Evolutionary conservation across 2,797 vertebrate genomes (phyloP), one percentile per base, ranked within the genome.

Genomic region (Sebastes flavidus): DNA sequence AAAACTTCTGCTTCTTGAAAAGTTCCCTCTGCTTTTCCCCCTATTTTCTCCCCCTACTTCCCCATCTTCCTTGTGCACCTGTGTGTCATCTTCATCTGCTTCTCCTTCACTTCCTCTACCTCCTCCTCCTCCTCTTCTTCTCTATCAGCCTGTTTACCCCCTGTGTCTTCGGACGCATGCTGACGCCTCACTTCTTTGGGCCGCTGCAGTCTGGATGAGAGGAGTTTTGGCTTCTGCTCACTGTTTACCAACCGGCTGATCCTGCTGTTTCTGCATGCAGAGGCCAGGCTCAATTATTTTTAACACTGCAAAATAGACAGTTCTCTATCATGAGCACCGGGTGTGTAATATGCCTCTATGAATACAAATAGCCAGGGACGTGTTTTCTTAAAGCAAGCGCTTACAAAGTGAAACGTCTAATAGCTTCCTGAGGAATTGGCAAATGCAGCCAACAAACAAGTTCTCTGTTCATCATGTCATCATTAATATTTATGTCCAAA

Each of bases 191-290:
- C 32, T 91, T 88, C 73, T 62, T 55, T 12, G 29, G 80, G 76
- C 54, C 18, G 38, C 77, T 30, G 72, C 82, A 80, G 74, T 81
- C 59, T 54, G 75, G 75, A 72, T 25, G 49, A 69, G 67, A 80
- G 6, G 18, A 54, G 59, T 82, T 84, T 83, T 90, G 84, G 87
- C 89, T 86, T 68, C 75, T 34, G 66, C 34, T 85, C 71, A 1
- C 67, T 38, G 74, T 85, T 89, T 78, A 22, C 80, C 65, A 76
- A 84, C 76, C 13, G 36, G 88, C 86, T 92, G 91, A 91, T 89
- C 80, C 76, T 66, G 90, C 87, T 80, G 78, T 89, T 91, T 32
- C 55, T 55, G 58, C 78, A 78, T 69, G 77, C 83, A 54, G 81
- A 76, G 72, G 49, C 79, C 63, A 12, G 81, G 73, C 58, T 88